Conservation (phyloP, 2,797 vertebrate genomes). For the Eospalax fontanierii region DNA sequence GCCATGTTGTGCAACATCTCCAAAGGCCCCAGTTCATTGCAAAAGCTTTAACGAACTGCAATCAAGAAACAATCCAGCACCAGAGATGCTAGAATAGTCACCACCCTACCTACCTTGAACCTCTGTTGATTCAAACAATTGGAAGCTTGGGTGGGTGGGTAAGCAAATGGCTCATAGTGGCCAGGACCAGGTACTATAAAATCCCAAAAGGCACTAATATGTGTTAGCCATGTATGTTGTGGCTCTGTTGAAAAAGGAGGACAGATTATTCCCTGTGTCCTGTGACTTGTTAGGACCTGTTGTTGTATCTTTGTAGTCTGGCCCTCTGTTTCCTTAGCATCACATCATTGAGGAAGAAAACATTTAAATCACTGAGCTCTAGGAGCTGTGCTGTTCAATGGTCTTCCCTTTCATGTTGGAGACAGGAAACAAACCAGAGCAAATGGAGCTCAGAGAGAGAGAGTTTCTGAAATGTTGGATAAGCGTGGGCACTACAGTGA, state of each 20-base stretch:
- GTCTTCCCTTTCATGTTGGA: neutral
- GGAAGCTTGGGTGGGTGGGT: neutral
- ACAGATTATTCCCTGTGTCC: neutral
- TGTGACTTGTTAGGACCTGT: neutral
- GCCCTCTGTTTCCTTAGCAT: neutral
- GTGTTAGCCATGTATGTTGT: accelerated
- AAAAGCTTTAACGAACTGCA: neutral
- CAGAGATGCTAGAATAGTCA: neutral
- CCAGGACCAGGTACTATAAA: neutral
- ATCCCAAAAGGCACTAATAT: neutral
- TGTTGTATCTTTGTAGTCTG: neutral
- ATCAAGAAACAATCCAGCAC: neutral
- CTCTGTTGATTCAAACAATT: neutral
- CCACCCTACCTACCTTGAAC: neutral
- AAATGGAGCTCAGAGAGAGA: neutral
- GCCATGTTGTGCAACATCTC: neutral
- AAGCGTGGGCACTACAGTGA: neutral
- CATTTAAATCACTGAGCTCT: neutral
- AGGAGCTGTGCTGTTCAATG: neutral
- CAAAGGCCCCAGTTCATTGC: neutral
- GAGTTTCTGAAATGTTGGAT: neutral
- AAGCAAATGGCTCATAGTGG: neutral
- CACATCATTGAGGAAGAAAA: neutral
- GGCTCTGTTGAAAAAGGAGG: neutral
- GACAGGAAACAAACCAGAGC: neutral